phyloP scores from a whole-genome alignment of 2,888 invertebrate species.

The Drosophila recens region DNA sequence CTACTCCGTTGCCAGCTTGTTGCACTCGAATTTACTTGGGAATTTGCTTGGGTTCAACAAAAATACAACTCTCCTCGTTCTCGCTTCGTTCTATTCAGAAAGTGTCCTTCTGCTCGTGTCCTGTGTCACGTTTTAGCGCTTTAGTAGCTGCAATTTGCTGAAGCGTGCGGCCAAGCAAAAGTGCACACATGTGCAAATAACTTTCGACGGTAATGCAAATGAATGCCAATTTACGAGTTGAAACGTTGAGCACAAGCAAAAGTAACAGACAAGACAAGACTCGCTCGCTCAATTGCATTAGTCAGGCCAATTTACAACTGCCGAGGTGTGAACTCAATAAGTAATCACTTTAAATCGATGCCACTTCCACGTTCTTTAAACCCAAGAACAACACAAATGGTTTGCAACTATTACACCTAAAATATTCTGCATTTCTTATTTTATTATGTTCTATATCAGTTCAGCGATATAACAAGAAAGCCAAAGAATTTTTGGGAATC shows the following conservation, averaged over 20 bases:
- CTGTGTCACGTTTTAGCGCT: slow-evolving; percentile 74
- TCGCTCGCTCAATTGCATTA: slow-evolving; percentile 56
- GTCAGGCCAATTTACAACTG: slow-evolving; percentile 60
- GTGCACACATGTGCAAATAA: slow-evolving; percentile 78
- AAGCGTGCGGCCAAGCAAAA: slow-evolving; percentile 60
- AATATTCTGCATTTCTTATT: not conserved
- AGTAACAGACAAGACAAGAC: slow-evolving; percentile 5
- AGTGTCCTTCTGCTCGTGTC: slow-evolving; percentile 45
- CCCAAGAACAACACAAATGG: not conserved
- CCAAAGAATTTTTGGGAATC: too few species aligned
- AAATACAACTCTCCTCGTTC: not conserved
- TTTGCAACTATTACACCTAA: not conserved
- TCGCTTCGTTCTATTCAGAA: not conserved
- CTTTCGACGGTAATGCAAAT: slow-evolving; percentile 77
- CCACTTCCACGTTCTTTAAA: not conserved
- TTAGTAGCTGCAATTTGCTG: slow-evolving; percentile 73
- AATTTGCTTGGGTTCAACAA: slow-evolving; percentile 34
- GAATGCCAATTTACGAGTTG: slow-evolving; percentile 76
- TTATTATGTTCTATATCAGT: not conserved
- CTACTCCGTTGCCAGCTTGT: slow-evolving; percentile 48
- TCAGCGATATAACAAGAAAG: not conserved
- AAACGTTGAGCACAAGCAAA: slow-evolving; percentile 23
- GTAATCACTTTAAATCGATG: slow-evolving; percentile 34
- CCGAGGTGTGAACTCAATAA: slow-evolving; percentile 65
- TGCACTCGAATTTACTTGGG: slow-evolving; percentile 61